Evolutionary conservation across 2,888 invertebrate species (phyloP), one percentile per base, ranked within the genome.

Genomic region (Tetropium fuscum): DNA sequence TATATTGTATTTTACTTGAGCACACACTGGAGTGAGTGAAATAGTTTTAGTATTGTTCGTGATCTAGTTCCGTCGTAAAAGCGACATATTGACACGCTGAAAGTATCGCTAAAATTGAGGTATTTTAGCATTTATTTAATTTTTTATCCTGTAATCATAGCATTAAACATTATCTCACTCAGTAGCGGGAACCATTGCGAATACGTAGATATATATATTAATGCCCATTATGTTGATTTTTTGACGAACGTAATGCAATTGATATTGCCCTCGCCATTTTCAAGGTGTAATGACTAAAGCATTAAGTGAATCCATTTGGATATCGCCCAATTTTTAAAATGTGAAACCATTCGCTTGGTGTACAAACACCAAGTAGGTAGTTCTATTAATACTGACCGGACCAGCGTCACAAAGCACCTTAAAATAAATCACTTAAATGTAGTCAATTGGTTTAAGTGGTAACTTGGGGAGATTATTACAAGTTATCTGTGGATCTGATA

Each of bases 231-330:
- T n/a, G n/a, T n/a, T n/a, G n/a, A n/a, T n/a, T n/a, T n/a, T n/a
- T n/a, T n/a, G n/a, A n/a, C n/a, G n/a, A n/a, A n/a, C n/a, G n/a
- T 36, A 48, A 48, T 40, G 27, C 11, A 40, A 40, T 20, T 36
- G 22, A 25, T 40, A 40, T 49, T 49, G 18, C 22, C 48, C 48
- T 48, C 36, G n/a, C 25, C 19, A 40, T 10, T 27, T 40, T 51
- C 40, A 40, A 51, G 51, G 40, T 40, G 27, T 27, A 51, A 40
- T 51, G 27, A 51, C 40, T 48, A 40, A 49, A 25, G 25, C 36
- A 49, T 49, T 49, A 51, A 51, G 40, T 51, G 40, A 51, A 40
- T 18, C 51, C 51, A 25, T 51, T 51, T 51, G 51, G 51, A 38
- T 27, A 25, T 18, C 15, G 18, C 27, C 51, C 51, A 51, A 51